Conservation (phyloP, 2,888 invertebrate species). For the Blera fallax region DNA sequence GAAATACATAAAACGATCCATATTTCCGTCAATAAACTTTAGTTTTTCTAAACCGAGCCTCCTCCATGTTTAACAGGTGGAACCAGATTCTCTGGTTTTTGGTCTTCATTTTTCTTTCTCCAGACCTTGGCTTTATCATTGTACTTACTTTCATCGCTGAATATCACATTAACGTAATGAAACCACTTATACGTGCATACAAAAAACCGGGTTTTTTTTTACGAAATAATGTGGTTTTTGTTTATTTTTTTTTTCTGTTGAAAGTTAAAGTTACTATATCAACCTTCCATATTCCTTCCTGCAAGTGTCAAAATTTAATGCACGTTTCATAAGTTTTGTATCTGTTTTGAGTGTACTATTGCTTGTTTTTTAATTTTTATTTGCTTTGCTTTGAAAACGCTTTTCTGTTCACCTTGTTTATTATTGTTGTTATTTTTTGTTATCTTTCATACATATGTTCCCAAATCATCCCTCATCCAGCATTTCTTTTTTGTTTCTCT, state of each 20-base stretch:
- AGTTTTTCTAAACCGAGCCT: too few relatives aligned
- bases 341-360: background rate
- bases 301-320: background rate
- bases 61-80: too few relatives aligned
- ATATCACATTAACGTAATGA: too few relatives aligned
- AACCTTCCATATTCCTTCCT: background rate
- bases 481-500: constrained; percentile 30
- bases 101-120: background rate
- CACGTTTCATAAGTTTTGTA: background rate
- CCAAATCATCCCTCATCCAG: constrained; percentile 52
- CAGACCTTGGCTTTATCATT: too few relatives aligned
- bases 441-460: constrained; percentile 15
- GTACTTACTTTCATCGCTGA: too few relatives aligned
- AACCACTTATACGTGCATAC: too few relatives aligned
- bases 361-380: background rate
- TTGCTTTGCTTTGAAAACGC: constrained; percentile 8
- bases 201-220: too few relatives aligned
- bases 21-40: too few relatives aligned
- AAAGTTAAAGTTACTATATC: too few relatives aligned
- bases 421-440: background rate
- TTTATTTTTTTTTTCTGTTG: too few relatives aligned
- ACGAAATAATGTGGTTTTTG: too few relatives aligned
- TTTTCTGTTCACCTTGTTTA: background rate
- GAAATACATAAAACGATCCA: too few relatives aligned
- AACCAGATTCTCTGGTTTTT: background rate